Base-by-base conservation (phyloP, 1,140 invertebrate genomes). In the Nylanderia fulva region DNA sequence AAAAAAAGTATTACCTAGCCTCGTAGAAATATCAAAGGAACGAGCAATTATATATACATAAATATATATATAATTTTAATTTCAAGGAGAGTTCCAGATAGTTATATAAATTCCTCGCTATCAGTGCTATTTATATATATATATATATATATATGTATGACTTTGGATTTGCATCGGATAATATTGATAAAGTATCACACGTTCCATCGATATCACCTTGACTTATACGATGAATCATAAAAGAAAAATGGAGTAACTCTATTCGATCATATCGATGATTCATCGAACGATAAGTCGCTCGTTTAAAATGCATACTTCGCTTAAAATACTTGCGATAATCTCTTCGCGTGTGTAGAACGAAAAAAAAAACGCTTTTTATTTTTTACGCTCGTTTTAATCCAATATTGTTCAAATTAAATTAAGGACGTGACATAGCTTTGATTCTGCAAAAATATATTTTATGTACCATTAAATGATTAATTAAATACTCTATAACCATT, bases 211-310 rank as follows among this genome's bases (percentile, higher is more conserved):
- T 82, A 82, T 82, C 77, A 45, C 52, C 66, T 68, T 69, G 36
- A 29, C 36, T 71, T 82, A 45, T 11, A 66, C 24, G 24, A 80
- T 72, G 66, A 82, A 72, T 72, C 66, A 82, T 60, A 13, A 15
- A n/a, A 13, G 39, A 82, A 60, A 82, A 82, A 82, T 82, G 8
- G 66, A 58, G 36, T 80, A 80, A 80, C 45, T 48, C 45, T 18
- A 48, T 48, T 48, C 77, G 77, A 42, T 33, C 52, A 7, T 24
- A 52, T 71, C 77, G 52, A 72, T 82, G 77, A 82, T 82, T 82
- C 66, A 72, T 72, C 77, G 27, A 18, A 24, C 52, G 77, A 82
- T 82, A 82, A 82, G 64, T 82, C 66, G 36, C 39, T 82, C 54
- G 52, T 72, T 82, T 82, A 80, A 80, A 80, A 71, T 71, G 27